Evolutionary conservation across 1,140 invertebrate genomes (phyloP), one percentile per base, ranked within the genome.

Genomic region (Ruditapes philippinarum): DNA sequence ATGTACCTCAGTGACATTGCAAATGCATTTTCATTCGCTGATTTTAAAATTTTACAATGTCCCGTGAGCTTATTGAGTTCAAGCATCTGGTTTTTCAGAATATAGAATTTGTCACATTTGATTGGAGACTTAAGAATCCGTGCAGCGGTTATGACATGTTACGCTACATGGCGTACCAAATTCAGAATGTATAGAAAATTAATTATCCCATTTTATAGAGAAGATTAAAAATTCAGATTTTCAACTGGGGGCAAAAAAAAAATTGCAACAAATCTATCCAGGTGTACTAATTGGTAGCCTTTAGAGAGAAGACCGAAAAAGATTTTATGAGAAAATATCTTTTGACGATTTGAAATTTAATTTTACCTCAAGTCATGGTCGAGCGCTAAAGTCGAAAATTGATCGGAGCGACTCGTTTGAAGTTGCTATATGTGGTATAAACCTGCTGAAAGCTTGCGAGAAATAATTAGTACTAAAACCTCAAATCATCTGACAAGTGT

Each of bases 311-410:
- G 22, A 54, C 51, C 51, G 22, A 54, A 54, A 54, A 54, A 22
- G 51, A 22, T 54, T 54, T 54, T 54, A 54, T 54, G 51, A 22
- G 51, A 19, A 54, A 14, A 54, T 54, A 14, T 54, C 51, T 54
- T 54, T 54, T 22, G 51, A 54, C 14, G 19, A 54, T 54, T 54
- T 54, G 51, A 54, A 54, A 54, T 54, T 54, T 54, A 54, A 54
- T 54, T 54, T 54, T 54, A 54, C 51, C 51, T 54, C 51, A n/a
- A 54, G 51, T 54, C 51, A 54, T 54, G 51, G 51, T 54, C 51
- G 51, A 22, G 11, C 22, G 51, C 51, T 54, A 54, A 54, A 54
- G 51, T 54, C 51, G 51, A 54, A 54, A 54, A 54, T 54, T 54
- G 51, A 54, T 54, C 51, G 3, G 3, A 54, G 12, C 22, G 22